Conservation (phyloP, 2,888 invertebrate species). For the Dryomyza anilis region DNA sequence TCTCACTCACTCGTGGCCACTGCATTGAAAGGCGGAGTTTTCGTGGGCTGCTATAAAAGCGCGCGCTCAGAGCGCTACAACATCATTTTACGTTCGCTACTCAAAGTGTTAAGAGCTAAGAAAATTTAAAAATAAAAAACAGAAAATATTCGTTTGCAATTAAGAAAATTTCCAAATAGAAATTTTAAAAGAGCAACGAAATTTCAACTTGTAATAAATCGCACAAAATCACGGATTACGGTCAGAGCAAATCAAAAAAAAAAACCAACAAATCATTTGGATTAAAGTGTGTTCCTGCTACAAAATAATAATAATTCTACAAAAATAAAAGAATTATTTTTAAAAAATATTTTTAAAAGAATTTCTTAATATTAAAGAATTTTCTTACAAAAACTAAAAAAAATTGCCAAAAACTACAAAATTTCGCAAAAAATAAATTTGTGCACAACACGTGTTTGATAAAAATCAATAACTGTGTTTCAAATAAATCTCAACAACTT, state of each 20-base stretch:
- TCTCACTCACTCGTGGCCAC: neutral
- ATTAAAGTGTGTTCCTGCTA: conserved; percentile 11
- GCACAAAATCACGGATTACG: conserved; percentile 18
- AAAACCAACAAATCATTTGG: conserved; percentile 17
- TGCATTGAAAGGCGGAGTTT: conserved; percentile 47
- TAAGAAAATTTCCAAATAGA: neutral
- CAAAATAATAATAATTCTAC: conserved; percentile 6
- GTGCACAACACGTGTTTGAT: neutral
- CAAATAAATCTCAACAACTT: neutral
- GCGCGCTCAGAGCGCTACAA: conserved; percentile 46
- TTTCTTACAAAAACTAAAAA: conserved; percentile 9
- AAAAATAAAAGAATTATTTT: conserved; percentile 24
- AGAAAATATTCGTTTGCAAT: neutral
- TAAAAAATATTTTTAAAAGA: conserved; percentile 23
- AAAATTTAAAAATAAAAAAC: neutral
- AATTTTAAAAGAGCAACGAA: neutral
- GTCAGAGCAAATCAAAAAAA: neutral
- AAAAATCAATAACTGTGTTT: conserved; percentile 16
- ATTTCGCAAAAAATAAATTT: conserved; percentile 26
- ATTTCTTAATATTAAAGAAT: conserved; percentile 7
- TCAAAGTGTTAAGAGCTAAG: conserved; percentile 36
- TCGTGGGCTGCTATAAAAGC: conserved; percentile 49
- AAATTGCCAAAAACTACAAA: conserved; percentile 26
- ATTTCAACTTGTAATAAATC: neutral
- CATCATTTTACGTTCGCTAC: conserved; percentile 47